These are phyloP conservation scores for Apus apus DNA, from an alignment of 2,113 vertebrate species.

Conservation along the genomic window DNA sequence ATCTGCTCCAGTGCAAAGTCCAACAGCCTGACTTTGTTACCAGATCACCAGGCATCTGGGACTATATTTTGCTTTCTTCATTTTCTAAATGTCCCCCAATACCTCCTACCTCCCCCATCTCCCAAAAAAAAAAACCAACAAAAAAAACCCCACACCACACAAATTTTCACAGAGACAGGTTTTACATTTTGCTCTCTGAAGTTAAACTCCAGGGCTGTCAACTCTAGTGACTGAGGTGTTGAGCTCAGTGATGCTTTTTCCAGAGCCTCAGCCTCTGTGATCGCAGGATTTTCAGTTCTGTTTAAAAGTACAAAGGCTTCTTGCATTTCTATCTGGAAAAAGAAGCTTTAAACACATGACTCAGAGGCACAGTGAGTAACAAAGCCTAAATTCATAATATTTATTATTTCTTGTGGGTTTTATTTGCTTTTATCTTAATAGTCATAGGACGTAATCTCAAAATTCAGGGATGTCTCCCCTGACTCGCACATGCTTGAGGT, in stretches of 20 bases:
- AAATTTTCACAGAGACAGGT: background rate
- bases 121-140: too few species aligned
- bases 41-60: accelerated
- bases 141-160: too few species aligned
- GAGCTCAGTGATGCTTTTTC: background rate
- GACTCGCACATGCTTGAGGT: background rate
- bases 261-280: background rate
- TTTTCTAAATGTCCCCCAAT: background rate
- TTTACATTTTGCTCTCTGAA: background rate
- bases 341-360: background rate
- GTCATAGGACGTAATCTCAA: background rate
- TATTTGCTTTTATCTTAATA: background rate
- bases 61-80: background rate
- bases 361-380: background rate
- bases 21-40: background rate
- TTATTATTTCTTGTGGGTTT: background rate
- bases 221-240: background rate
- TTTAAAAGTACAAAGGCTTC: background rate
- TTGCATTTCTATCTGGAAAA: background rate
- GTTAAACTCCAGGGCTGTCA: background rate
- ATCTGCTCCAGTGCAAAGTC: background rate
- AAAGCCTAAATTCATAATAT: background rate
- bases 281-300: background rate
- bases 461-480: background rate
- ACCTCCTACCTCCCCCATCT: background rate